phyloP scores from a whole-genome alignment of 2,797 vertebrate genomes.

The Helicolenus hilgendorfi region DNA sequence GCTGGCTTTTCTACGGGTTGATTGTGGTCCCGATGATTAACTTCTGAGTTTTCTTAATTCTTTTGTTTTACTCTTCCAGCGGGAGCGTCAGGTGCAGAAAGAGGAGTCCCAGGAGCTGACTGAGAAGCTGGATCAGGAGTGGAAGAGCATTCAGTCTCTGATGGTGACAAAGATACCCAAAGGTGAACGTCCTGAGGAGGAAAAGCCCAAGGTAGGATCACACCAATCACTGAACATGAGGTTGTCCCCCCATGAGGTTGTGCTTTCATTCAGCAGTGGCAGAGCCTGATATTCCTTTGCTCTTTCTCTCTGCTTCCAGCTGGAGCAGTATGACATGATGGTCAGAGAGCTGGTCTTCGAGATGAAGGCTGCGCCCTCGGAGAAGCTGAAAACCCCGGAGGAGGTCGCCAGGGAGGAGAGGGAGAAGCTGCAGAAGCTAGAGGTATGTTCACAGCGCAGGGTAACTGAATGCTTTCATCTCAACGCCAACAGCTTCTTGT shows the following conservation, averaged over 20 bases:
- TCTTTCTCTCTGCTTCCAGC: slow-evolving; percentile 76
- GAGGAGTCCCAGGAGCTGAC: slow-evolving; percentile 96
- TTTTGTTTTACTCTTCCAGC: slow-evolving; percentile 79
- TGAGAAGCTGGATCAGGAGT: slow-evolving; percentile 96
- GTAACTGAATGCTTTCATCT: not conserved
- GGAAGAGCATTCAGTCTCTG: slow-evolving; percentile 95
- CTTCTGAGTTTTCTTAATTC: not conserved
- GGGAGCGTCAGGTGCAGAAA: slow-evolving; percentile 93
- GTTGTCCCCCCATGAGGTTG: not conserved
- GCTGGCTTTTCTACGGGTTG: not conserved
- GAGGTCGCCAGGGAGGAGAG: slow-evolving; percentile 93
- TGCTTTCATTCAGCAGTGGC: not conserved
- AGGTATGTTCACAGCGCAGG: slow-evolving; percentile 83
- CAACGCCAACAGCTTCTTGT: not conserved
- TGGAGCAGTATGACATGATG: slow-evolving; percentile 95
- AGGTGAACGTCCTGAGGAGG: slow-evolving; percentile 82
- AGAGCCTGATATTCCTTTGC: not conserved
- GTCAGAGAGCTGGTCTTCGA: slow-evolving; percentile 98
- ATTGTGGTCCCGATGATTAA: not conserved
- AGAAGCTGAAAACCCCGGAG: slow-evolving; percentile 95
- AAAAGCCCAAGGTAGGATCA: slow-evolving; percentile 91
- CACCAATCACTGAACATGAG: not conserved
- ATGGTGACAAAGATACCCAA: slow-evolving; percentile 90
- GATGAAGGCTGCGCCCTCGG: slow-evolving; percentile 97
- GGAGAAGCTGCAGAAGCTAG: slow-evolving; percentile 92